Evolutionary conservation across 92 coral and sea anemone genomes (phyloP), one percentile per base, ranked within the genome.

Genomic region (Phymanthus crucifer): DNA sequence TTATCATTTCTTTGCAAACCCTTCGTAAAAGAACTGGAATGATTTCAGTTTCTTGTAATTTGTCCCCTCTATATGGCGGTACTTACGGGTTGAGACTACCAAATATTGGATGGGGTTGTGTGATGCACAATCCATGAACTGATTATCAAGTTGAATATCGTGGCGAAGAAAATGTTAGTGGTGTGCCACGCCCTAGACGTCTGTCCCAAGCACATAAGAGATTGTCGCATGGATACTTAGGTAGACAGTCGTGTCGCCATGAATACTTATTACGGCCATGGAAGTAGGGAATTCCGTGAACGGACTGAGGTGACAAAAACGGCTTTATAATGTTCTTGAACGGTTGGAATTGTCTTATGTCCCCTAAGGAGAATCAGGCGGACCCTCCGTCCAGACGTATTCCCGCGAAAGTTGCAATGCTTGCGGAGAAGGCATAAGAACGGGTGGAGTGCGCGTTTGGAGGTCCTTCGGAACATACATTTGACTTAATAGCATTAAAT

Each of bases 321-420:
- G 46, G 37, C 48, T 83, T 16, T 83, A 36, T 46, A 26, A 21
- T 21, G n/a, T 33, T 21, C 45, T 48, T 14, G 6, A 23, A 8
- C 72, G 47, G 23, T 43, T 88, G 34, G 58, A 76, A 26, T 68
- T 88, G 56, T 35, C 69, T 23, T 70, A 79, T 43, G 88, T 88
- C 52, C 83, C 88, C 0, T 73, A 23, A 35, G 40, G 40, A 75
- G 40, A 84, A 84, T 32, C 70, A 78, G 36, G 92, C 92, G 32
- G 89, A 88, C 72, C 66, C 35, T 21, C 87, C 82, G 18, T 88
- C 92, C 4, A 72, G 92, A 23, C 78, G 86, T 1, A 24, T 88
- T 34, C 84, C 89, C 23, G 45, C 52, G 2, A 34, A 29, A 23
- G 85, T 72, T 40, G 40, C 40, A 26, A 35, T 4, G 56, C 26